These are phyloP conservation scores for Acanthococcus lagerstroemiae DNA, from an alignment of 2,888 invertebrate genomes.

Conservation along the genomic window DNA sequence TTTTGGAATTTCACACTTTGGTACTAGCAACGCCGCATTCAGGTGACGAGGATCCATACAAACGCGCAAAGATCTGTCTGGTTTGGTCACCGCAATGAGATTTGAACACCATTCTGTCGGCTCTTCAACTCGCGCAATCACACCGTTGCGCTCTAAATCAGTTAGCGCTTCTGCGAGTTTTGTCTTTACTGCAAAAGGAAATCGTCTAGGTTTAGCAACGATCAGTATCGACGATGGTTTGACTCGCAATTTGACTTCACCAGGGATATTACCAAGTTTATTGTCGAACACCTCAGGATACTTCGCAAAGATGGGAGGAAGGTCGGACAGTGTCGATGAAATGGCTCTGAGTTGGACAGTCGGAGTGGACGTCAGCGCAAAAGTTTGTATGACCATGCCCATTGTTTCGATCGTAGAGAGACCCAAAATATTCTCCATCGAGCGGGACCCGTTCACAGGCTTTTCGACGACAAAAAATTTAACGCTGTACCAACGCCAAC, in stretches of 20 bases:
- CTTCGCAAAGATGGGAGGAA: too few relatives aligned
- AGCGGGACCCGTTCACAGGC: too few relatives aligned
- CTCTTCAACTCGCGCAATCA: background rate
- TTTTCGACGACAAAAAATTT: too few relatives aligned
- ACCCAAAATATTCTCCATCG: too few relatives aligned
- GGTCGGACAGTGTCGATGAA: too few relatives aligned
- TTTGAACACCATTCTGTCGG: background rate
- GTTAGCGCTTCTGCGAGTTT: background rate
- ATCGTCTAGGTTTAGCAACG: background rate
- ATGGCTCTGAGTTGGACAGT: too few relatives aligned
- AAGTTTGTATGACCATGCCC: too few relatives aligned
- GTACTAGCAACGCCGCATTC: background rate
- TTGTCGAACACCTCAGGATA: background rate
- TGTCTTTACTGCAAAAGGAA: background rate
- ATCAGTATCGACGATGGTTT: background rate
- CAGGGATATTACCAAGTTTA: background rate
- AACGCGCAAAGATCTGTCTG: background rate
- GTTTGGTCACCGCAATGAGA: background rate
- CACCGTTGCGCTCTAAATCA: background rate
- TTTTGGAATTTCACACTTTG: background rate
- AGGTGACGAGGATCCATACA: background rate
- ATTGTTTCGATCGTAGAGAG: too few relatives aligned
- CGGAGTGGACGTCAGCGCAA: too few relatives aligned
- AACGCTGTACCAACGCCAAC: too few relatives aligned
- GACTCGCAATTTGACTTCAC: background rate